phyloP scores from a whole-genome alignment of 2,113 vertebrate species.

The Genyomyrus donnyi region DNA sequence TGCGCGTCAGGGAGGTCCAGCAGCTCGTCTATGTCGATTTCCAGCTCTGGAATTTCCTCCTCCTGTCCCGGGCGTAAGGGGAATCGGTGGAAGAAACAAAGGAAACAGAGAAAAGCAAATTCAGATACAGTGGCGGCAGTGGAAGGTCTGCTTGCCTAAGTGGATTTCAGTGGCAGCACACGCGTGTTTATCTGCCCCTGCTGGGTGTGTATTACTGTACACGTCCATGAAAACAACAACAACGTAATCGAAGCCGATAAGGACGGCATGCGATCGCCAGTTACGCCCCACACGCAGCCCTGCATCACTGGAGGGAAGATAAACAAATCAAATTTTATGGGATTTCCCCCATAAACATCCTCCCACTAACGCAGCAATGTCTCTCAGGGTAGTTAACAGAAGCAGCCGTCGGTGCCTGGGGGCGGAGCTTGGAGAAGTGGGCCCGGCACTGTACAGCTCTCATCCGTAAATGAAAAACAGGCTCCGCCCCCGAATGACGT shows the following conservation, averaged over 20 bases:
- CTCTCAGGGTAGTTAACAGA: neutral
- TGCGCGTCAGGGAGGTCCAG: constrained; percentile 80
- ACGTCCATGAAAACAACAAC: neutral
- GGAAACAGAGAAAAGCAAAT: neutral
- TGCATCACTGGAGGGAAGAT: neutral
- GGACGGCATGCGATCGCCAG: neutral
- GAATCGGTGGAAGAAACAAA: constrained; percentile 17
- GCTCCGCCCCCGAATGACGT: neutral
- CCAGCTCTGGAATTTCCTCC: constrained; percentile 71
- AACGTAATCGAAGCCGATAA: neutral
- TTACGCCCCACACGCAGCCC: neutral
- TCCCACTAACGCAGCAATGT: neutral
- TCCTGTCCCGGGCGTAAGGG: constrained; percentile 46
- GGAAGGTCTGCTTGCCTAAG: neutral
- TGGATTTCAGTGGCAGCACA: neutral
- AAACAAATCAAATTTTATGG: neutral
- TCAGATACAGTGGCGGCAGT: constrained; percentile 13
- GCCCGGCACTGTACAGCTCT: neutral
- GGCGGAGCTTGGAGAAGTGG: neutral
- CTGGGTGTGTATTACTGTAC: neutral
- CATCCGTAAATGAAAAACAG: neutral
- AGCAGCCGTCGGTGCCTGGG: neutral
- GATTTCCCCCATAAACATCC: neutral
- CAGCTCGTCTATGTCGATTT: constrained; percentile 91
- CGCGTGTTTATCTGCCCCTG: neutral